A percentile compares a stretch with the other conserved stretches of the same genome.
Conservation (phyloP, 2,797 vertebrate species). For the Malurus leucopterus region DNA sequence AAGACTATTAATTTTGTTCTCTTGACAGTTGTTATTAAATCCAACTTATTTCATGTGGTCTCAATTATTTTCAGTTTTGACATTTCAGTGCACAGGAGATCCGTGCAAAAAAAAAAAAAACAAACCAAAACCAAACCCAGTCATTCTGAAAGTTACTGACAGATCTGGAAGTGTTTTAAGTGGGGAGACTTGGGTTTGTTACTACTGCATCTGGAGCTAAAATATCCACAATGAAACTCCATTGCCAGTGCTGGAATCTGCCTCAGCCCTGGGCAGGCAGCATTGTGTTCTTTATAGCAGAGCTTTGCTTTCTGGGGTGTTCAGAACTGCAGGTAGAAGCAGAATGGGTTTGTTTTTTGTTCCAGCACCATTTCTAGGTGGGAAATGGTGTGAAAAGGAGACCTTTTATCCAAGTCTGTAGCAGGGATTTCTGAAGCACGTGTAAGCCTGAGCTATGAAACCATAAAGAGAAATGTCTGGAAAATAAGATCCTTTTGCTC, state of each 20-base stretch:
- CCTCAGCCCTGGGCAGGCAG: background rate
- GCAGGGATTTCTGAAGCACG: background rate
- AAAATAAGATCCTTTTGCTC: background rate
- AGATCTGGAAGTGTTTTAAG: background rate
- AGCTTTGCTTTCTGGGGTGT: background rate
- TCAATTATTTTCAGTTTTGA: background rate
- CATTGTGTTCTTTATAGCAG: accelerated
- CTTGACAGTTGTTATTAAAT: conserved; percentile 34
- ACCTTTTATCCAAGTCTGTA: background rate
- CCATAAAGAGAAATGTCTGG: background rate
- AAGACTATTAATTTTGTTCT: conserved; percentile 20
- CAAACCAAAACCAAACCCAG: too few species aligned
- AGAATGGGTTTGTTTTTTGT: background rate
- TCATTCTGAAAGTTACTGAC: background rate
- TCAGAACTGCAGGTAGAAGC: background rate
- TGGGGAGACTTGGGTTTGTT: background rate
- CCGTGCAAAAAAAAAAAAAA: background rate
- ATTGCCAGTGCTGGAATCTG: background rate
- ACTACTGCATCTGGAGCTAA: background rate
- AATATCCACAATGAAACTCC: background rate
- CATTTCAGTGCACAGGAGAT: background rate
- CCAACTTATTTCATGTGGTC: background rate
- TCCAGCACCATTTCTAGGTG: background rate
- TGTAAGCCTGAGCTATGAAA: background rate
- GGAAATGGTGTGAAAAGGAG: background rate